Evolutionary conservation across 2,888 invertebrate species (phyloP), one percentile per base, ranked within the genome.

Genomic region (Diadegma fenestrale): DNA sequence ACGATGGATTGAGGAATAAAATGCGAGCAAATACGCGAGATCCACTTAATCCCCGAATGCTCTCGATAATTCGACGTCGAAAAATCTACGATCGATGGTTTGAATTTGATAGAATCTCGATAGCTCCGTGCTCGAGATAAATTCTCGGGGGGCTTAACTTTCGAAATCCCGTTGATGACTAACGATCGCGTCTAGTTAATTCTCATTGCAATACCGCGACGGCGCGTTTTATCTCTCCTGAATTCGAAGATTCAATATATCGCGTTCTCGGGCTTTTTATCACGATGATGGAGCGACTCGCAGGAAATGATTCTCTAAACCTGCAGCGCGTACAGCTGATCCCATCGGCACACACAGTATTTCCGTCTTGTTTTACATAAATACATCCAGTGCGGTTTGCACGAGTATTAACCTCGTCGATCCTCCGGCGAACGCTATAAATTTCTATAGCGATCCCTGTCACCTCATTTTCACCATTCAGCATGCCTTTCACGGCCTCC

Each of bases 391-490:
- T 3, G 3, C 2, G 10, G n/a, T n/a, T 51, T 48, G 30, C 48
- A 30, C 12, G 8, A 17, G 51, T 48, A 51, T 48, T 14, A 19
- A 68, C 41, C 30, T 72, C 37, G 84, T 80, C 33, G 12, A 17
- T 84, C 64, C 64, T 26, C 43, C 30, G 61, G 66, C 64, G 64
- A 71, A 80, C 14, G 72, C 81, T 51, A 84, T 84, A 84, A 84
- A 84, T 84, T 81, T 81, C 17, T 41, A n/a, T n/a, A 77, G 66
- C 77, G 41, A 71, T 84, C 80, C 61, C 71, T 76, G 69, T 54
- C 63, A 22, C 17, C 41, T 30, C 30, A 48, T 61, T 69, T 54
- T 58, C 54, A 75, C 26, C 26, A 78, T 69, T 58, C 73, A 22
- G 72, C 81, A 84, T 78, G 73, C 72, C 73, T n/a, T 30, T 54